Conservation (phyloP, 2,888 invertebrate species). For the Lydus trimaculatus region DNA sequence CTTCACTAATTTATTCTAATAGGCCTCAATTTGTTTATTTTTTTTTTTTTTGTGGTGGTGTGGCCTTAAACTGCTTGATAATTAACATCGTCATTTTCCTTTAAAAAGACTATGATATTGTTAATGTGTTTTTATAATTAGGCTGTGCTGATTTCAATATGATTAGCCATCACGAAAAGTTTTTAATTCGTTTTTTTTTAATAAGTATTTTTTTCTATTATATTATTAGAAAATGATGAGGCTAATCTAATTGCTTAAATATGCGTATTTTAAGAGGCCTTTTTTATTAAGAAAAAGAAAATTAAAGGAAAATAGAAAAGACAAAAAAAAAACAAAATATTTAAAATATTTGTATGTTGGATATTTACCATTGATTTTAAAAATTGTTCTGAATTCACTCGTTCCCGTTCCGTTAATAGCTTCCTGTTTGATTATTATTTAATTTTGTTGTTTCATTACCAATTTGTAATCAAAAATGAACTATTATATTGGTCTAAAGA, state of each 20-base stretch:
- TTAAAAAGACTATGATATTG: slow-evolving; percentile 24
- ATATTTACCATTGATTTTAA: slow-evolving; percentile 12
- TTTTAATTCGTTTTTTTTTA: neutral
- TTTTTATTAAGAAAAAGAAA: neutral
- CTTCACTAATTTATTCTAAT: slow-evolving; percentile 39
- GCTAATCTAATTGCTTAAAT: slow-evolving; percentile 16
- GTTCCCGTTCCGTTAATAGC: slow-evolving; percentile 13
- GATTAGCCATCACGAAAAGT: slow-evolving; percentile 23
- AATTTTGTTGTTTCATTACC: slow-evolving; percentile 10
- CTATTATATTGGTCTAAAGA: slow-evolving; percentile 15
- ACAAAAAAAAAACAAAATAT: neutral
- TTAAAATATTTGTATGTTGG: slow-evolving; percentile 23
- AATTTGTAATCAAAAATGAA: slow-evolving; percentile 12
- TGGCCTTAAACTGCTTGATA: slow-evolving; percentile 32
- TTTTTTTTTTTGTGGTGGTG: too few species aligned
- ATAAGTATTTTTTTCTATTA: neutral
- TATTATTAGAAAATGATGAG: neutral
- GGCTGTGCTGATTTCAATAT: slow-evolving; percentile 44
- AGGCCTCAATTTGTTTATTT: slow-evolving; percentile 30
- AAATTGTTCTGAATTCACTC: neutral
- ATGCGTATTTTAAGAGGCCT: slow-evolving; percentile 30
- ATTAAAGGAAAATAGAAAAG: neutral
- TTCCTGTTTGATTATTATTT: neutral
- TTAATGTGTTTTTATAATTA: slow-evolving; percentile 34
- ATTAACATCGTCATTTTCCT: neutral